These are phyloP conservation scores for Boloria euphrosyne DNA, from an alignment of 2,888 invertebrate genomes.

Conservation along the genomic window DNA sequence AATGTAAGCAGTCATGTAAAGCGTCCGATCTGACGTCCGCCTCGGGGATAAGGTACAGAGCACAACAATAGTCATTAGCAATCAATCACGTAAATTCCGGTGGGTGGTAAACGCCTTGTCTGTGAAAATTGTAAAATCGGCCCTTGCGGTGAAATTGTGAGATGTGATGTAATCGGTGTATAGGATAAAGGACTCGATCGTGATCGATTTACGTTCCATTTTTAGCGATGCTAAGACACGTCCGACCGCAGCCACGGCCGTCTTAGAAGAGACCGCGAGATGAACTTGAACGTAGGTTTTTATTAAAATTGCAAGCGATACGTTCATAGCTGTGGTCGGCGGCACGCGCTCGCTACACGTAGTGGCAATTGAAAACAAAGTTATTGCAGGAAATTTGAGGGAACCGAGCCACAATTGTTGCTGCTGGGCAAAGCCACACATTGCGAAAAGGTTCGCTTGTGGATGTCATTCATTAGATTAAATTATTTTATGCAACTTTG, in stretches of 20 bases:
- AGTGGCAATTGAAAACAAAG: conserved; percentile 73
- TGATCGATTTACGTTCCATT: conserved; percentile 48
- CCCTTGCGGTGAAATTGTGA: conserved; percentile 59
- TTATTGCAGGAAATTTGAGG: conserved; percentile 71
- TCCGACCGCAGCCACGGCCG: conserved; percentile 44
- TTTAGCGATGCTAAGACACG: conserved; percentile 27
- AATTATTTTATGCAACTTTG: conserved; percentile 17
- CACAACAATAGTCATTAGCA: conserved; percentile 75
- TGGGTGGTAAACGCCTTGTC: conserved; percentile 55
- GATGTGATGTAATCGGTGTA: conserved; percentile 40
- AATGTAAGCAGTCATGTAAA: conserved; percentile 42
- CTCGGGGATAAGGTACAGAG: conserved; percentile 57
- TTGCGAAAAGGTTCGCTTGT: conserved; percentile 32
- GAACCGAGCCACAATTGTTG: conserved; percentile 67
- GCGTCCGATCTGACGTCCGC: conserved; percentile 47
- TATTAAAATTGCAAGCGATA: conserved; percentile 65
- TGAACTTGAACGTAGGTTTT: conserved; percentile 68
- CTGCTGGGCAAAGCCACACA: conserved; percentile 57
- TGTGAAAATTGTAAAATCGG: conserved; percentile 57
- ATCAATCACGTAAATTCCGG: conserved; percentile 69
- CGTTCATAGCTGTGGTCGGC: conserved; percentile 61
- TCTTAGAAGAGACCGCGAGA: conserved; percentile 41
- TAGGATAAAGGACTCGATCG: conserved; percentile 44
- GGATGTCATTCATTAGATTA: conserved; percentile 14
- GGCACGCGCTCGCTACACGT: conserved; percentile 73